phyloP scores from a whole-genome alignment of 2,113 vertebrate genomes.

The Gymnorhina tibicen region DNA sequence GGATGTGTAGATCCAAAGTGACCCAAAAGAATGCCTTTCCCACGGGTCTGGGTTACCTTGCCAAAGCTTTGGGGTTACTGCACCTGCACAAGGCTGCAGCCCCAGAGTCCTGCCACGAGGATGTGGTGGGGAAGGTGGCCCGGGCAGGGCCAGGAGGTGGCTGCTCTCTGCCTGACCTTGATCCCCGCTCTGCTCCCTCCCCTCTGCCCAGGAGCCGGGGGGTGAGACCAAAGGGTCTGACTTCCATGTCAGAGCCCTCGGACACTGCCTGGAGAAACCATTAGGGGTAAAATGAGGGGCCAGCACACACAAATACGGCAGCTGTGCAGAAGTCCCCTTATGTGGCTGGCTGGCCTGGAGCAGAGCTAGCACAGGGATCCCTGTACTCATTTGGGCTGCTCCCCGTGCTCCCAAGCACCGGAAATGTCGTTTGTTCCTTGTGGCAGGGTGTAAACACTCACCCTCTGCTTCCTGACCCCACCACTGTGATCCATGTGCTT shows the following conservation, averaged over 20 bases:
- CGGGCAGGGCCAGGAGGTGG: neutral
- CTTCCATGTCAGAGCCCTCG: accelerated
- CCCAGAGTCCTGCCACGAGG: accelerated
- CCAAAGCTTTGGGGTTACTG: accelerated
- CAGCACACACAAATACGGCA: neutral
- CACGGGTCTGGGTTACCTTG: neutral
- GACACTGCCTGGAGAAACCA: accelerated
- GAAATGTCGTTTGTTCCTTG: neutral
- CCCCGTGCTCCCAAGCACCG: neutral
- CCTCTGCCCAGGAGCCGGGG: neutral
- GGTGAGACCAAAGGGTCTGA: neutral
- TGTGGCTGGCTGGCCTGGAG: neutral
- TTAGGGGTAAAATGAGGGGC: neutral
- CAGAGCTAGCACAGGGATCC: neutral
- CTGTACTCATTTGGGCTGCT: neutral
- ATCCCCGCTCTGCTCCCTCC: neutral
- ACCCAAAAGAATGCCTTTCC: neutral
- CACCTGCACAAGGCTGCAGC: accelerated
- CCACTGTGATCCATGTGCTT: constrained; percentile 45
- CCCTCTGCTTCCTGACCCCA: constrained; percentile 30
- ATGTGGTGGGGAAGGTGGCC: neutral
- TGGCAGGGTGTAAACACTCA: constrained; percentile 6
- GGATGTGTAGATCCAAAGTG: accelerated
- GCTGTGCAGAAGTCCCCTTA: neutral
- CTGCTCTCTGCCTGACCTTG: neutral